Evolutionary conservation across 2,113 vertebrate species (phyloP).

Genomic region (Gallinago paraguaiae): DNA sequence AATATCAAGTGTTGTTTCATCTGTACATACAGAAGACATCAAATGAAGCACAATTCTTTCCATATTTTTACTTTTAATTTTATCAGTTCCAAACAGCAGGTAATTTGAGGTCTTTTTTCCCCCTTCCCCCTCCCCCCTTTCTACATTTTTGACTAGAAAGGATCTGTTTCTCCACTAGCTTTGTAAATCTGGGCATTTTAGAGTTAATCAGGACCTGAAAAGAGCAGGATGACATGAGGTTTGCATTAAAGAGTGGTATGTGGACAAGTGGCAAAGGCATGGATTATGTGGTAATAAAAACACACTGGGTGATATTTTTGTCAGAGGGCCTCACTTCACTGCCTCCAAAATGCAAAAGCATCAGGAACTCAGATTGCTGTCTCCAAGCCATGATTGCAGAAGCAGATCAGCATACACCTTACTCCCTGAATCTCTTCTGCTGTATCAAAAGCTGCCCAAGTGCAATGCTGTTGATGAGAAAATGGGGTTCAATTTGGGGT

Average conservation of each 20-base stretch:
- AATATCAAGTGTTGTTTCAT: conserved; percentile 11
- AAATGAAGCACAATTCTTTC: conserved; percentile 13
- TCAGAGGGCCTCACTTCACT: conserved; percentile 63
- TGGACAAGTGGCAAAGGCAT: conserved; percentile 76
- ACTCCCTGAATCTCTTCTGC: conserved; percentile 5
- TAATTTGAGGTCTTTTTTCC: not conserved
- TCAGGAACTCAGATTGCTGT: conserved; percentile 23
- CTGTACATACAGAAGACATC: not conserved
- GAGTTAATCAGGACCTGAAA: conserved; percentile 74
- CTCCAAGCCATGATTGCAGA: conserved; percentile 23
- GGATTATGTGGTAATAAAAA: conserved; percentile 80
- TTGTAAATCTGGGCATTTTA: conserved; percentile 64
- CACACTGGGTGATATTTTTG: conserved; percentile 73
- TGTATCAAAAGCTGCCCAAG: not conserved
- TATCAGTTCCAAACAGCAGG: not conserved
- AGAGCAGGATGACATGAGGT: conserved; percentile 76
- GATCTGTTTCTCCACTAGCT: conserved; percentile 47
- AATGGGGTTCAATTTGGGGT: not conserved
- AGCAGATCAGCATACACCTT: conserved; percentile 27
- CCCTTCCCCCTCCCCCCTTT: not conserved
- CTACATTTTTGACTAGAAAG: conserved; percentile 43
- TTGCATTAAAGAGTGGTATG: conserved; percentile 79
- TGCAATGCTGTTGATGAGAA: not conserved
- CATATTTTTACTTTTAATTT: conserved; percentile 35
- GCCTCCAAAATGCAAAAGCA: conserved; percentile 49